Conservation (phyloP, 2,888 invertebrate species). For the Ophraella communa region DNA sequence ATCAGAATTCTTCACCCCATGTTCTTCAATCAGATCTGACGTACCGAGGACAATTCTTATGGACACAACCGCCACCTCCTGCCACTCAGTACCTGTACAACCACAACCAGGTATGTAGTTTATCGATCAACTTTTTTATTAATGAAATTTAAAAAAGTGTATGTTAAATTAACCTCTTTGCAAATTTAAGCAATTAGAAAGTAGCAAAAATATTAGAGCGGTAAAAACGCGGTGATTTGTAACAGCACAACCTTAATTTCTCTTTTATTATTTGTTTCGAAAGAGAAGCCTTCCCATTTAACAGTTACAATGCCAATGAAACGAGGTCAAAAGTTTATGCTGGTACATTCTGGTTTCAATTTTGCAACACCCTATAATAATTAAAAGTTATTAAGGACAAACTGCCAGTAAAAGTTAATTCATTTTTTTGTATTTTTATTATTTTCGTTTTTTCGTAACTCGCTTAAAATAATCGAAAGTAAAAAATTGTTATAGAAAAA, state of each 20-base stretch:
- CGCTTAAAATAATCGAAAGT: too few species aligned
- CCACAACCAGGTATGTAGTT: slow-evolving; percentile 77
- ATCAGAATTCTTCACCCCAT: slow-evolving; percentile 52
- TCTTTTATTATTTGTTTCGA: slow-evolving; percentile 29
- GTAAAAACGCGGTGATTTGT: slow-evolving; percentile 12
- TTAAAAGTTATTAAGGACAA: neutral
- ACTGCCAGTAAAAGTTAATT: too few species aligned
- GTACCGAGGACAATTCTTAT: slow-evolving; percentile 75
- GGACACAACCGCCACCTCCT: slow-evolving; percentile 78
- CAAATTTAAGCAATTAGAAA: slow-evolving; percentile 9
- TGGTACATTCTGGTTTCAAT: slow-evolving; percentile 14
- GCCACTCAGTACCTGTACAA: slow-evolving; percentile 79
- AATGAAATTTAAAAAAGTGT: neutral
- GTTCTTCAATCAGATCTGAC: slow-evolving; percentile 64
- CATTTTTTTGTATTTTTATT: too few species aligned
- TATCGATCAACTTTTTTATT: neutral
- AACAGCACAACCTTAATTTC: slow-evolving; percentile 23
- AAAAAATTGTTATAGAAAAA: too few species aligned
- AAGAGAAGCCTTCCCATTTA: slow-evolving; percentile 28
- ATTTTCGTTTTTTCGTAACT: neutral
- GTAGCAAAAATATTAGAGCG: slow-evolving; percentile 11
- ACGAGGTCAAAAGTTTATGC: slow-evolving; percentile 26
- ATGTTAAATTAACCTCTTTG: neutral
- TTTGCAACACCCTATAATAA: slow-evolving; percentile 21
- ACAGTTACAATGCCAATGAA: slow-evolving; percentile 25